Evolutionary conservation across 2,797 vertebrate species (phyloP).

Genomic region (Rhynchonycteris naso): DNA sequence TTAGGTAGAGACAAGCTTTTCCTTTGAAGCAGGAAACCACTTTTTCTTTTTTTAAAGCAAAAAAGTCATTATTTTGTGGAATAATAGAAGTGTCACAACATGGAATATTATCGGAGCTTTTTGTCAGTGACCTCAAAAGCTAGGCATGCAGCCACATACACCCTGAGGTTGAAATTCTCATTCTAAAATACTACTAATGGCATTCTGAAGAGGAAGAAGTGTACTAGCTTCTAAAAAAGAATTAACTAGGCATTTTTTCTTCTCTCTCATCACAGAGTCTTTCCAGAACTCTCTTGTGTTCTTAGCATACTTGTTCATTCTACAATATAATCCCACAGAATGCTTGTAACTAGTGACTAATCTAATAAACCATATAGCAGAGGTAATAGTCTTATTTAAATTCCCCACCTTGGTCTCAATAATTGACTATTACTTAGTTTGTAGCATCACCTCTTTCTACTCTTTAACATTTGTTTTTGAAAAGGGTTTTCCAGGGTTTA

Average conservation of each 20-base stretch:
- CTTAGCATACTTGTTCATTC: background rate
- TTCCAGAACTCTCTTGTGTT: background rate
- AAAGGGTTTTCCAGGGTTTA: background rate
- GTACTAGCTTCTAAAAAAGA: background rate
- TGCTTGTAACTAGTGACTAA: background rate
- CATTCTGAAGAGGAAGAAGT: slow-evolving; percentile 26
- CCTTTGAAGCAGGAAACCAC: slow-evolving; percentile 59
- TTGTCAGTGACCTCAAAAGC: slow-evolving; percentile 74
- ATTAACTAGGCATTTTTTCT: slow-evolving; percentile 39
- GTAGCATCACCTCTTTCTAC: background rate
- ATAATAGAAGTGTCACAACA: slow-evolving; percentile 75
- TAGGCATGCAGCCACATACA: background rate
- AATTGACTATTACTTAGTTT: background rate
- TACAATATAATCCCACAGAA: background rate
- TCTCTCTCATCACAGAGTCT: background rate
- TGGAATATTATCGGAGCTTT: slow-evolving; percentile 67
- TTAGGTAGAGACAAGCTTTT: slow-evolving; percentile 36
- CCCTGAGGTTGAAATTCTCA: slow-evolving; percentile 57
- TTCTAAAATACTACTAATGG: slow-evolving; percentile 62
- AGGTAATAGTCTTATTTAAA: background rate
- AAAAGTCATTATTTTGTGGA: slow-evolving; percentile 69
- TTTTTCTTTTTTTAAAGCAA: slow-evolving; percentile 39
- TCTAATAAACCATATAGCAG: background rate
- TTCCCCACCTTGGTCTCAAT: background rate
- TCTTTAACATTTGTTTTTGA: background rate